Evolutionary conservation across 2,888 invertebrate species (phyloP).

Genomic region (Caenorhabditis becei): DNA sequence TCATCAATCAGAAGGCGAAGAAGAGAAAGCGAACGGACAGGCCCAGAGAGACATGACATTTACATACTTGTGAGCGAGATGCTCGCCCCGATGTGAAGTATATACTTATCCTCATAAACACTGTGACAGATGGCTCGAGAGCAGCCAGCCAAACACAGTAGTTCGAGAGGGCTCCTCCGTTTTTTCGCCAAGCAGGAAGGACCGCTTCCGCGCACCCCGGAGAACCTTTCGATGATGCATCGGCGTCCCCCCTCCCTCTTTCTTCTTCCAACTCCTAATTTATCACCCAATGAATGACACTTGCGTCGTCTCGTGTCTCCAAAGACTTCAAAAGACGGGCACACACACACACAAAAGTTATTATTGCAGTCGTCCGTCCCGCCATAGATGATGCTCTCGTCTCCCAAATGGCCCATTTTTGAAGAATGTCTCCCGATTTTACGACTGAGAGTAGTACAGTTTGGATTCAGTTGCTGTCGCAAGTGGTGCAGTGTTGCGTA

Average conservation of each 20-base stretch:
- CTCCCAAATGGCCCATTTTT: slow-evolving; percentile 48
- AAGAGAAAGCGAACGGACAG: slow-evolving; percentile 8
- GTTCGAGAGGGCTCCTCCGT: slow-evolving; percentile 1
- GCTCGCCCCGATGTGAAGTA: slow-evolving; percentile 40
- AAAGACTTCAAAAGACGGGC: slow-evolving; percentile 40
- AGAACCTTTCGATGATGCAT: slow-evolving; percentile 15
- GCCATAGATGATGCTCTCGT: slow-evolving; percentile 3
- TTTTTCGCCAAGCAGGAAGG: background rate
- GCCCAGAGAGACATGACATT: slow-evolving; percentile 40
- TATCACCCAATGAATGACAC: slow-evolving; percentile 51
- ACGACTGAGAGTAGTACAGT: background rate
- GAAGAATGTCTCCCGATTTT: background rate
- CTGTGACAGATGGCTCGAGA: slow-evolving; percentile 38
- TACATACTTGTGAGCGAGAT: slow-evolving; percentile 52
- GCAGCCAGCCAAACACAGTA: slow-evolving; percentile 26
- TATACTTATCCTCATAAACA: slow-evolving; percentile 60
- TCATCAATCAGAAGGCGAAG: slow-evolving; percentile 52
- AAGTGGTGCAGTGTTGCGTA: slow-evolving; percentile 12
- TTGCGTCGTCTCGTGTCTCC: slow-evolving; percentile 19
- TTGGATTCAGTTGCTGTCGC: background rate
- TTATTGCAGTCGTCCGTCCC: slow-evolving; percentile 23
- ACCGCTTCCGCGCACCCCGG: background rate
- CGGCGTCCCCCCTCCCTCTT: slow-evolving; percentile 13
- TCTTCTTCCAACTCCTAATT: slow-evolving; percentile 27
- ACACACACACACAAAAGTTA: slow-evolving; percentile 28